Base-by-base conservation (phyloP, 92 coral and sea anemone species). In the Porites cylindrica region DNA sequence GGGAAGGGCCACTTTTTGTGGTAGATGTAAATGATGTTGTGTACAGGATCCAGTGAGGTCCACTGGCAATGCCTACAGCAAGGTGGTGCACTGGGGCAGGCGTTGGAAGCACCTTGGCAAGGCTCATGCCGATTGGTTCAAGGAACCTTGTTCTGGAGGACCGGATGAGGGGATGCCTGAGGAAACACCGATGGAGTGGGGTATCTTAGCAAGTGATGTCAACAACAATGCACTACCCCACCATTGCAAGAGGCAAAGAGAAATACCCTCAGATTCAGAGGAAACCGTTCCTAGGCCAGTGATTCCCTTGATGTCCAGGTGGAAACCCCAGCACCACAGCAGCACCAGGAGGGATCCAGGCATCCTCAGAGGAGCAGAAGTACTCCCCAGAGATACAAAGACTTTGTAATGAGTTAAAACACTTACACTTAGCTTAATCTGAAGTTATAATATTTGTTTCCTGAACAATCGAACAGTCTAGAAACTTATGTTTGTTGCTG, bases 1-100 rank as follows among this genome's bases (percentile, higher is more conserved):
- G 87, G 73, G 83, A 86, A 80, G 66, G 73, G 75, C 17, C 61
- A 14, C n/a, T 26, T 38, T 29, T 86, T 85, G 51, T 6, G 5
- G 51, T 73, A 80, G 93, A 72, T 58, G 79, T 83, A 6, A 59
- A 73, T 70, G 86, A 82, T 50, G 38, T 72, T 68, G 79, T 83
- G 70, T 83, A 71, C 85, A 67, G 66, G 85, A 81, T 81, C 16
- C 85, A 81, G 65, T 17, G 29, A 16, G 76, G 76, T 61, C 61
- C 87, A 38, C 69, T 20, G 80, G 69, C 68, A 61, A 83, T 72
- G 72, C 87, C 87, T 10, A 38, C 7, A 38, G 47, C 6, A 60
- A 70, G 43, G 87, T 83, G 8, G 72, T 53, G 24, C 80, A 83
- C 80, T 58, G 60, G n/a, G 71, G 70, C 70, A 53, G 79, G 21